Base-by-base conservation (phyloP, 1,140 invertebrate species). In the Scaptomyza pallida region DNA sequence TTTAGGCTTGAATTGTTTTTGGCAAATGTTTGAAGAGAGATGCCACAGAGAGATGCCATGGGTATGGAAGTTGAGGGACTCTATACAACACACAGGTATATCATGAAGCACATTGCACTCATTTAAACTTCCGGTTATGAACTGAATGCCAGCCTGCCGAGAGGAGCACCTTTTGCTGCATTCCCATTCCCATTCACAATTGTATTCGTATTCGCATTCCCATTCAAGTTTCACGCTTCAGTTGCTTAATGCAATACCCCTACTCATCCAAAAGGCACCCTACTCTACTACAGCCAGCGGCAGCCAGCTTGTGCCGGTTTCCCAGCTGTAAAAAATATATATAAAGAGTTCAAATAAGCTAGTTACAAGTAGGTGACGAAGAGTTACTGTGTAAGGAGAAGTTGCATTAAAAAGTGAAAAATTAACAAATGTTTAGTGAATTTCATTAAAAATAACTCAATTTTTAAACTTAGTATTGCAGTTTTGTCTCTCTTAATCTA, bases 161-260 rank as follows among this genome's bases (percentile, higher is more conserved):
- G 44, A 47, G 62, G 21, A 59, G 78, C 68, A 64, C 60, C 77
- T 73, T 80, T 86, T 68, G 75, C 75, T n/a, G n/a, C n/a, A n/a
- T n/a, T n/a, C n/a, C n/a, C n/a, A 71, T 57, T 74, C 40, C 33
- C 33, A 72, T 50, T 67, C 57, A n/a, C n/a, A n/a, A n/a, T n/a
- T n/a, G 55, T 43, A 62, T 68, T 78, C 62, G 65, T 59, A 41
- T 41, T 61, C 21, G 56, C 23, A 83, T 78, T 82, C 71, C 60
- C 79, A 85, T 83, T 83, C 81, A 78, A 40, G 62, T 88, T 89
- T 57, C 26, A 89, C 78, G 82, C 78, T 88, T 88, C 83, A 88
- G 78, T 89, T 68, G 71, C 57, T 60, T 56, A 52, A n/a, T 63
- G 56, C 63, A 62, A 43, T 50, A 45, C 21, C 21, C 23, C 12